Conservation (phyloP, 2,113 vertebrate genomes). For the Glaucidium brasilianum region DNA sequence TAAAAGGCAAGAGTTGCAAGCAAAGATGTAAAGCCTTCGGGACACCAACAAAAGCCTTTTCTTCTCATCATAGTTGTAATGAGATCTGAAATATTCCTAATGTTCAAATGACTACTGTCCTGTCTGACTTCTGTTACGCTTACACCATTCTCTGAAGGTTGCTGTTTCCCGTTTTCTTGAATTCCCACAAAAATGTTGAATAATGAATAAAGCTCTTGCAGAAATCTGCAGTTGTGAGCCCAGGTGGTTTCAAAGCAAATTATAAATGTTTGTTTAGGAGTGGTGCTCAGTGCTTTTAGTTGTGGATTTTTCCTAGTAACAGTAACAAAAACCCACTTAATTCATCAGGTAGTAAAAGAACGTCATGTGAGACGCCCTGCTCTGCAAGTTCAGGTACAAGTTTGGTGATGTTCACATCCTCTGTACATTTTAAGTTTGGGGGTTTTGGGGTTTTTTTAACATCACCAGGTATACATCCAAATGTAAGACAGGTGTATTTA, state of each 20-base stretch:
- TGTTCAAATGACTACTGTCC: background rate
- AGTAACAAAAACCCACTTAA: background rate
- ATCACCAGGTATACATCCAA: background rate
- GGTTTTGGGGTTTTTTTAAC: background rate
- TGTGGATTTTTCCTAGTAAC: background rate
- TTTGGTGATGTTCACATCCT: background rate
- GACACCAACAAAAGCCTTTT: background rate
- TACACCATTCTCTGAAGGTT: background rate
- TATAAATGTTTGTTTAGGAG: background rate
- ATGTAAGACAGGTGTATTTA: background rate
- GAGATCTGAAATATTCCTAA: background rate
- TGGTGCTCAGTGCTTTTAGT: background rate
- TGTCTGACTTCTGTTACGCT: background rate
- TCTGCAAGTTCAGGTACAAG: background rate
- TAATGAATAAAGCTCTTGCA: background rate
- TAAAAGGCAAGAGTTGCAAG: background rate
- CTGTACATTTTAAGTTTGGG: background rate
- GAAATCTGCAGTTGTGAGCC: background rate
- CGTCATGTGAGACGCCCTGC: background rate
- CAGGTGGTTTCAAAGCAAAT: background rate
- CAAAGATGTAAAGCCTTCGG: background rate
- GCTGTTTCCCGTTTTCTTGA: background rate
- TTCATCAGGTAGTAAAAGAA: background rate
- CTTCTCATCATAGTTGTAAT: background rate
- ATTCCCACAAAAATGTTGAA: background rate